Evolutionary conservation across 1,140 invertebrate genomes (phyloP), one percentile per base, ranked within the genome.

Genomic region (Nasonia vitripennis): DNA sequence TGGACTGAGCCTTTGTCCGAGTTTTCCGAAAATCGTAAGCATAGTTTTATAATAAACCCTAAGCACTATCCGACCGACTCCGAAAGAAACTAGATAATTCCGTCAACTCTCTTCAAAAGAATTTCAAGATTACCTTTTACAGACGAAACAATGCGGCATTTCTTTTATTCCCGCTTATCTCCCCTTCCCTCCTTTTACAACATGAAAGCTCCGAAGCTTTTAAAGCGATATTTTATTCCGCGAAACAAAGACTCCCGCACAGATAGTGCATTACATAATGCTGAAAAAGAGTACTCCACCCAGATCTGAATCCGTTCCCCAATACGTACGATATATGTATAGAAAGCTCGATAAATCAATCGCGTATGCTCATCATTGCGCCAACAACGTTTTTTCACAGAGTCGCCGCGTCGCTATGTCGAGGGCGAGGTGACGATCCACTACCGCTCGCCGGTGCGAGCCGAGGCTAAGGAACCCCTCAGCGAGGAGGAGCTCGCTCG

Each of bases 371-470:
- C 20, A 20, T n/a, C 17, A 20, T 62, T 62, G 14, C n/a, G 0
- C 17, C 5, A 14, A 55, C 17, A 20, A 20, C 20, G 27, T 4
- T 55, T 51, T 23, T 55, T 14, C 45, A 67, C 87, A 98, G 97
- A 97, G 94, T 97, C 97, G 86, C 96, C 96, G 71, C 95, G 96
- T 90, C 96, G 96, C 88, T 98, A 98, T 94, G 96, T 97, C 89
- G 97, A 98, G 93, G 96, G 97, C 89, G 97, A 98, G 93, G 97
- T 98, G 89, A 98, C 97, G 90, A 98, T 98, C 91, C 97, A 98
- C 93, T 98, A 98, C 95, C 95, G 96, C 90, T 97, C 95, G 73
- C 97, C 98, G 68, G 95, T 98, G 81, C 94, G 97, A 86, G 95
- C 96, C 89, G 97, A 98, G 91, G 96, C 97, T 82, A 96, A 98